These are phyloP conservation scores for Drosophila anceps DNA, from an alignment of 2,888 invertebrate species.

Conservation along the genomic window DNA sequence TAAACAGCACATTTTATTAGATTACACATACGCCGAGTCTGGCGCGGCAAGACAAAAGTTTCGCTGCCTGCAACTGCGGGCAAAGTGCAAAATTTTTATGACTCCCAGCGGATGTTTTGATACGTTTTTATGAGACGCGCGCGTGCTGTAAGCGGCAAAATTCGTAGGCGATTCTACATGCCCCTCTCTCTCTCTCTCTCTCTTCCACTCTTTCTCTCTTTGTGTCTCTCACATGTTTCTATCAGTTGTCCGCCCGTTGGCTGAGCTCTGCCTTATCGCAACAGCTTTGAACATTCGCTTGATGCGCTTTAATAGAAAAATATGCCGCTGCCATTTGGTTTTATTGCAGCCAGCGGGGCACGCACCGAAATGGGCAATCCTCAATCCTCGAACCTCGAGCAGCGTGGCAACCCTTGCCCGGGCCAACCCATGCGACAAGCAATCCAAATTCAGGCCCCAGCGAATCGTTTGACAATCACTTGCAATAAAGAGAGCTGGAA, in stretches of 20 bases:
- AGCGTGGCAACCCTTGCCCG: constrained; percentile 5
- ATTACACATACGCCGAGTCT: constrained; percentile 73
- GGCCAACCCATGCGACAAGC: not conserved
- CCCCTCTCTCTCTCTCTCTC: not conserved
- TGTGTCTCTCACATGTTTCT: not conserved
- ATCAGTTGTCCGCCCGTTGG: not conserved
- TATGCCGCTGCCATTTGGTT: constrained; percentile 59
- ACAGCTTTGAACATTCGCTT: constrained; percentile 42
- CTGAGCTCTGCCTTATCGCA: constrained; percentile 48
- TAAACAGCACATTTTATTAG: constrained; percentile 81
- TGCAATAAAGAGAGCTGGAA: not conserved
- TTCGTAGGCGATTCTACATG: constrained; percentile 52
- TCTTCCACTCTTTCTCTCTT: too few species aligned
- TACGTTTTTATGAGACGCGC: constrained; percentile 81
- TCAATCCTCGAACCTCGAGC: not conserved
- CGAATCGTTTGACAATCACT: not conserved
- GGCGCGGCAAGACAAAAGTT: constrained; percentile 34
- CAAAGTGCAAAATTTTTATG: constrained; percentile 81
- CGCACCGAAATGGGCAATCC: constrained; percentile 11
- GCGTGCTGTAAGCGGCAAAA: constrained; percentile 77
- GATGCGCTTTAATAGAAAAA: constrained; percentile 75
- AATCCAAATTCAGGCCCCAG: not conserved
- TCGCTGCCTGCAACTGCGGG: constrained; percentile 43
- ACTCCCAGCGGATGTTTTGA: constrained; percentile 81
- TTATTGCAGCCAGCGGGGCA: constrained; percentile 59